A percentile compares a stretch with the other conserved stretches of the same genome.
These are phyloP conservation scores for Raja brachyura DNA, from an alignment of 2,113 vertebrate species.

Conservation along the genomic window DNA sequence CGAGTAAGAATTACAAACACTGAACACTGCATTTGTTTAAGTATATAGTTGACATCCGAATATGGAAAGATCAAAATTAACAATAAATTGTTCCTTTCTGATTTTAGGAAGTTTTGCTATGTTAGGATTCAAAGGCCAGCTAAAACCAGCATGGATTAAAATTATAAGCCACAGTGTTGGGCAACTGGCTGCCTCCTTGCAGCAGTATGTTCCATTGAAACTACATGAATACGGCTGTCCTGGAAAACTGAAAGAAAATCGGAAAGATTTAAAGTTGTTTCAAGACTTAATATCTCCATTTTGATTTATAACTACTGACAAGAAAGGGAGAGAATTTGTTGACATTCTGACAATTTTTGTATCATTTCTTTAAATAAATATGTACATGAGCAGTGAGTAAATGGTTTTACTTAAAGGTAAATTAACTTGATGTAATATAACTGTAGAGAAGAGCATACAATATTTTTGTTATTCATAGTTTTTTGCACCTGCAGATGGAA, in stretches of 20 bases:
- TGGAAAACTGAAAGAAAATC: not conserved
- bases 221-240: conserved; percentile 45
- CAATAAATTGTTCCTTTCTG: conserved; percentile 40
- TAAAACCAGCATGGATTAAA: conserved; percentile 50
- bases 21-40: not conserved
- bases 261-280: conserved; percentile 38
- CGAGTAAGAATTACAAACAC: not conserved
- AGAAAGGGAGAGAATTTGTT: not conserved
- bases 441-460: not conserved
- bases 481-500: not conserved
- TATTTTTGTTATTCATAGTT: not conserved
- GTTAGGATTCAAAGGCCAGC: conserved; percentile 46
- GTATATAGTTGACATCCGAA: conserved; percentile 39
- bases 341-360: conserved; percentile 21
- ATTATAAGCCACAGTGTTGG: conserved; percentile 42
- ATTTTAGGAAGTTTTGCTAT: conserved; percentile 49
- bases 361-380: conserved; percentile 28
- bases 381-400: not conserved
- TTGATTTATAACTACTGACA: not conserved
- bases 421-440: not conserved
- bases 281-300: not conserved
- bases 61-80: conserved; percentile 48
- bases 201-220: conserved; percentile 45
- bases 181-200: conserved; percentile 46
- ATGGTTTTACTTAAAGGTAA: not conserved